phyloP scores from a whole-genome alignment of 2,113 vertebrate genomes.

The Hoplias malabaricus region DNA sequence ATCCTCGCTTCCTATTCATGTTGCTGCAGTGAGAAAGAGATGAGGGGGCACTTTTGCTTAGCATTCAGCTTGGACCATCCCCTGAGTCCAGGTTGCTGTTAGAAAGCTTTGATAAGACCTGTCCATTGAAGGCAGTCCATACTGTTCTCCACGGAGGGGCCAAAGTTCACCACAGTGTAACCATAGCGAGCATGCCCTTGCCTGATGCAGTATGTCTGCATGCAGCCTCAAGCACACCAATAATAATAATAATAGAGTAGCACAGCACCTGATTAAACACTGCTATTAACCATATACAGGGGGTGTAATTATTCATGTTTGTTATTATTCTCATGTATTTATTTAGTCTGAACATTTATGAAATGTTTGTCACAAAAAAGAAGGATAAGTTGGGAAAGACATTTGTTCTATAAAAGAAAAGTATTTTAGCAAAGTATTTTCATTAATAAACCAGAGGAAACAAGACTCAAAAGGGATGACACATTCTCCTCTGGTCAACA shows the following conservation, averaged over 20 bases:
- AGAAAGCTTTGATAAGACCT: slow-evolving; percentile 65
- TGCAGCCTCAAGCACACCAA: neutral
- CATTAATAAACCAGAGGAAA: too few relatives aligned
- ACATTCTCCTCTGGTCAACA: too few relatives aligned
- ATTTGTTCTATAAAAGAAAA: too few relatives aligned
- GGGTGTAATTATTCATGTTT: too few relatives aligned
- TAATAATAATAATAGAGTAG: neutral
- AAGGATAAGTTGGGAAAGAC: too few relatives aligned
- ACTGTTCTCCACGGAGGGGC: slow-evolving; percentile 38
- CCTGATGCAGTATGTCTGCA: neutral
- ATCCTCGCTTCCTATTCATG: slow-evolving; percentile 9
- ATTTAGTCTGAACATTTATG: too few relatives aligned
- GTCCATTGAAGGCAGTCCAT: slow-evolving; percentile 41
- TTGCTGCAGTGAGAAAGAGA: neutral
- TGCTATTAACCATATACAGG: neutral
- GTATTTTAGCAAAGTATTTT: too few relatives aligned
- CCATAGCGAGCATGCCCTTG: slow-evolving; percentile 17
- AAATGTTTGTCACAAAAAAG: too few relatives aligned
- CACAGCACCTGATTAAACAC: neutral
- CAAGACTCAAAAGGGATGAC: too few relatives aligned
- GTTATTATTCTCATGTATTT: too few relatives aligned
- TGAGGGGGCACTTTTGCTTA: slow-evolving; percentile 7
- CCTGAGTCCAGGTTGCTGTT: slow-evolving; percentile 42
- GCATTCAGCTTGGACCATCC: slow-evolving; percentile 46
- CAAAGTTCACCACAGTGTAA: slow-evolving; percentile 50